Evolutionary conservation across 2,797 vertebrate genomes (phyloP), one percentile per base, ranked within the genome.

Genomic region (Leptodactylus fallax): DNA sequence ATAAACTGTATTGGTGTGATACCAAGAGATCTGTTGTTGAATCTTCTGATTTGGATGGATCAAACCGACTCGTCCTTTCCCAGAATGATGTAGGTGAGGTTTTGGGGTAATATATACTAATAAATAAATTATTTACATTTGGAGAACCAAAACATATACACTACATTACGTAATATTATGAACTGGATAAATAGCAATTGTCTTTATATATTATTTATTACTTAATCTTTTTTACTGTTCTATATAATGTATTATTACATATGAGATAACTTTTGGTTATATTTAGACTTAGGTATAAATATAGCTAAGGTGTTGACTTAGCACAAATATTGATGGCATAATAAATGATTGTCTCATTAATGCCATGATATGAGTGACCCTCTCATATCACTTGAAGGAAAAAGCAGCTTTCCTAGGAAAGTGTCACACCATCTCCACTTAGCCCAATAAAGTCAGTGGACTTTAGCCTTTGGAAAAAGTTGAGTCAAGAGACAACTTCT

Each of bases 1-100:
- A 96, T 90, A 96, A 93, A n/a, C 36, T 99, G 83, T 98, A 97
- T 88, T 99, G 98, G 98, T 97, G 97, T 0, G 97, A 99, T 92
- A 92, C 95, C 81, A 93, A 92, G 85, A 94, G 78, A 72, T 96
- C 96, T 0, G 80, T 94, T 88, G 91, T 99, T 56, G 98, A 99
- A 92, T 96, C 93, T 0, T 93, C 97, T 9, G 92, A 93, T 55
- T 93, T 99, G 94, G 97, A 99, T 78, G 98, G 98, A 56, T 97
- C 97, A 1, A 91, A 94, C 83, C 95, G 97, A 49, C 95, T n/a
- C 87, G 91, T 95, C 87, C 94, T 99, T 93, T 91, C 91, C 91
- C 94, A 96, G 96, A 97, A 97, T 86, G 95, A 98, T 96, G 97
- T 98, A 98, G 98, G 98, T 99, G 96, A 99, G 98, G 94, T 93